Evolutionary conservation across 2,888 invertebrate species (phyloP).

Genomic region (Iphiclides podalirius): DNA sequence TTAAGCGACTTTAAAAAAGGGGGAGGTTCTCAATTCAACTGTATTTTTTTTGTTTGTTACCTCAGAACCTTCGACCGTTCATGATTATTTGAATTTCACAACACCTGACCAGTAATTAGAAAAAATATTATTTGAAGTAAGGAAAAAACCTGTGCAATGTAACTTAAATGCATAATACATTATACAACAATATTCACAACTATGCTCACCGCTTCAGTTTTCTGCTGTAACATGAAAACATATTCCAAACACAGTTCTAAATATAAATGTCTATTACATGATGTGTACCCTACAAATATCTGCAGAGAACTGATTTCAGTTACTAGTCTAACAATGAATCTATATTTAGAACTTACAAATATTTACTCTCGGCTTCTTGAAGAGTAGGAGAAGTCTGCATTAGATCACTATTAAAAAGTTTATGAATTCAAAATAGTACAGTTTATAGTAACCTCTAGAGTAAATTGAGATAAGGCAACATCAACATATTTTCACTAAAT

Average conservation of each 20-base stretch:
- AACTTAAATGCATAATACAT: no score
- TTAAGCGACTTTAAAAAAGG: no score
- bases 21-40: no score
- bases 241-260: not conserved
- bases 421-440: constrained; percentile 3
- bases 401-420: constrained; percentile 13
- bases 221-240: constrained; percentile 31
- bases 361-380: constrained; percentile 30
- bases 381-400: constrained; percentile 26
- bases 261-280: not conserved
- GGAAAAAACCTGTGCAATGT: no score
- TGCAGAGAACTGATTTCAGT: constrained; percentile 24
- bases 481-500: no score
- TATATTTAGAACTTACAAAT: constrained; percentile 29
- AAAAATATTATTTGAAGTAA: no score
- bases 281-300: constrained; percentile 1
- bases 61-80: no score
- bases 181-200: no score
- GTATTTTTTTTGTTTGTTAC: no score
- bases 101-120: no score
- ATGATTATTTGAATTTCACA: no score
- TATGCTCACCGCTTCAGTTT: constrained; percentile 19
- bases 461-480: no score
- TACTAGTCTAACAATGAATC: constrained; percentile 23
- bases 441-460: constrained; percentile 6